Conservation (phyloP, 2,888 invertebrate genomes). For the Drosophila parthenogenetica region DNA sequence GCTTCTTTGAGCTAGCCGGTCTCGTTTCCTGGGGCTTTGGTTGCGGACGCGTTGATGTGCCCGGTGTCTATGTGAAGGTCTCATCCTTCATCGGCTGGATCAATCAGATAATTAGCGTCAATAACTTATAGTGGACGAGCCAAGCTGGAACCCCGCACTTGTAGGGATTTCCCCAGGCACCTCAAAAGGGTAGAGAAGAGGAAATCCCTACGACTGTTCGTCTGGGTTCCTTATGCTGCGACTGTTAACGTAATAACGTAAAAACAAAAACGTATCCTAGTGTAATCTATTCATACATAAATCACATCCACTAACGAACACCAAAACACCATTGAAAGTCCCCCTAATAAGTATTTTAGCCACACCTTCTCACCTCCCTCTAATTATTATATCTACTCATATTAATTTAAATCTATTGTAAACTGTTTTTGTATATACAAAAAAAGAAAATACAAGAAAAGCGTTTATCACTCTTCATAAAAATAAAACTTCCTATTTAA, state of each 20-base stretch:
- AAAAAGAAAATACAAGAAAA: slow-evolving; percentile 64
- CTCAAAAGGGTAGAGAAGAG: not conserved
- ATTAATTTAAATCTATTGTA: slow-evolving; percentile 58
- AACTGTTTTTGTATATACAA: slow-evolving; percentile 77
- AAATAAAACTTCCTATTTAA: slow-evolving; percentile 2
- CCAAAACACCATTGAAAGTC: slow-evolving; percentile 1
- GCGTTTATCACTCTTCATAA: slow-evolving; percentile 50
- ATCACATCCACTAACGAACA: slow-evolving; percentile 34
- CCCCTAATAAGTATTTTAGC: slow-evolving; percentile 58
- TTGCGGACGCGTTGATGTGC: slow-evolving; percentile 96
- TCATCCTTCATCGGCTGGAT: slow-evolving; percentile 98
- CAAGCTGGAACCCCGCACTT: slow-evolving; percentile 62
- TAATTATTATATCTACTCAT: slow-evolving; percentile 15
- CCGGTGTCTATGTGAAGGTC: slow-evolving; percentile 98
- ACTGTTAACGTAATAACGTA: slow-evolving; percentile 71
- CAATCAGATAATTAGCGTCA: slow-evolving; percentile 97
- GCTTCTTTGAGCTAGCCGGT: slow-evolving; percentile 96
- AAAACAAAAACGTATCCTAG: slow-evolving; percentile 55
- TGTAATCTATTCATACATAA: slow-evolving; percentile 73
- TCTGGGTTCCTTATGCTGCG: slow-evolving; percentile 51
- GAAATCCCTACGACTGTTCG: slow-evolving; percentile 59
- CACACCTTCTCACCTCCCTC: not conserved
- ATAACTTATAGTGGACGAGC: slow-evolving; percentile 89
- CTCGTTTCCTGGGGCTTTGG: slow-evolving; percentile 98
- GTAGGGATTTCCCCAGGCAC: slow-evolving; percentile 50